These are phyloP conservation scores for Hycleus cichorii DNA, from an alignment of 1,140 invertebrate genomes.

Conservation along the genomic window DNA sequence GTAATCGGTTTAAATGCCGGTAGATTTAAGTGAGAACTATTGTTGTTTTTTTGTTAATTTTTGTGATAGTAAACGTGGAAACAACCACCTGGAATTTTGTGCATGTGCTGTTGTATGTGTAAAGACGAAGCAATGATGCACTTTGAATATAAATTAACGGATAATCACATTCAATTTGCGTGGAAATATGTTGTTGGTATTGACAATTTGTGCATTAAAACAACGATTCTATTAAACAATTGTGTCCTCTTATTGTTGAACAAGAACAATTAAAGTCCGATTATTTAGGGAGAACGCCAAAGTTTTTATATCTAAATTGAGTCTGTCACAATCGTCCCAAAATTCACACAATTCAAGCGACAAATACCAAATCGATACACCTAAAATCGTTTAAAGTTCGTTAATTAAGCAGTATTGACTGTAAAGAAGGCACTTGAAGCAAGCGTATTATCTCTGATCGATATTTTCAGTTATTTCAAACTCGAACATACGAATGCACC, in stretches of 20 bases:
- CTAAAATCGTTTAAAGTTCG: background rate
- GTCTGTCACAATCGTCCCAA: too few species aligned
- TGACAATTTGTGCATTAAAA: slow-evolving; percentile 23
- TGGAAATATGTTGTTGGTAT: slow-evolving; percentile 19
- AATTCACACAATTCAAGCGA: background rate
- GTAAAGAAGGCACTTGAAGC: slow-evolving; percentile 1
- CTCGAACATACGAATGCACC: slow-evolving; percentile 15
- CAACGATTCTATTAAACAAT: slow-evolving; percentile 19
- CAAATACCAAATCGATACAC: background rate
- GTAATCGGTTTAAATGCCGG: background rate
- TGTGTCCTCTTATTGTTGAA: too few species aligned
- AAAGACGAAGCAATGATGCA: slow-evolving; percentile 8
- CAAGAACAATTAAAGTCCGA: too few species aligned
- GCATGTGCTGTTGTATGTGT: background rate
- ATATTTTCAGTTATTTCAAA: background rate
- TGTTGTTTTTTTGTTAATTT: too few species aligned
- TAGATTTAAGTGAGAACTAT: too few species aligned
- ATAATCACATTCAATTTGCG: slow-evolving; percentile 25
- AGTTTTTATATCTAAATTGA: too few species aligned
- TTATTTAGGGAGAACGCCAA: too few species aligned
- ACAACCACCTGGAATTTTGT: background rate
- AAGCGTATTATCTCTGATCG: slow-evolving; percentile 5
- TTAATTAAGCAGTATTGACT: background rate
- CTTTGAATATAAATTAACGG: slow-evolving; percentile 26
- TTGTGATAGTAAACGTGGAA: too few species aligned